Conservation (phyloP, 2,888 invertebrate species). For the Cerastoderma edule region DNA sequence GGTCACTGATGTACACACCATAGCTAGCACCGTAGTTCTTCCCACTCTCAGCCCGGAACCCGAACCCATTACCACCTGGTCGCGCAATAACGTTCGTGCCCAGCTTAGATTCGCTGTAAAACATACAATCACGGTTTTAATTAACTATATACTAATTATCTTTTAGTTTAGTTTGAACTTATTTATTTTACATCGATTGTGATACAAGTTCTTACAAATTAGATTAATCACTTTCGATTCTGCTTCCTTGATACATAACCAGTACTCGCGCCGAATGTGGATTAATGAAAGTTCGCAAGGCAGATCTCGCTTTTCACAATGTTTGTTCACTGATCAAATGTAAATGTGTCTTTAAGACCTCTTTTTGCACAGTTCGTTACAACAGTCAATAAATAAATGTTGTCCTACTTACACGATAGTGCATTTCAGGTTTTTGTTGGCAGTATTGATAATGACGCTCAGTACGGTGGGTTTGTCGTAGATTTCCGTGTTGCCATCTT, state of each 20-base stretch:
- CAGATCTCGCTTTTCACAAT: neutral
- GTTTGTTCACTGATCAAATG: neutral
- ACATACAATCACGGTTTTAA: neutral
- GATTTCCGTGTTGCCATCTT: constrained; percentile 21
- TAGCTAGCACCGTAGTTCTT: constrained; percentile 32
- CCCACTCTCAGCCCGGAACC: constrained; percentile 27
- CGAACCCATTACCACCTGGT: constrained; percentile 14
- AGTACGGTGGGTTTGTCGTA: constrained; percentile 25
- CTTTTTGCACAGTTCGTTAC: neutral
- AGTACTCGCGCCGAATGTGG: neutral
- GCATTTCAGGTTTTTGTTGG: constrained; percentile 18
- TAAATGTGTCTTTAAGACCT: neutral
- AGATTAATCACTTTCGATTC: neutral
- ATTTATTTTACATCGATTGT: neutral
- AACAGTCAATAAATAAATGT: neutral
- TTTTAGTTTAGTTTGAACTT: neutral
- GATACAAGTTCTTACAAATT: neutral
- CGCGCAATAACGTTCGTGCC: neutral
- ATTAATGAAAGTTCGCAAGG: constrained; percentile 1
- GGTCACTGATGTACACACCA: constrained; percentile 39
- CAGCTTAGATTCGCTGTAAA: neutral
- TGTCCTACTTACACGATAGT: constrained; percentile 14
- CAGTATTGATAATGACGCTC: constrained; percentile 10
- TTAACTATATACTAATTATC: neutral
- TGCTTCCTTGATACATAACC: neutral